phyloP scores from a whole-genome alignment of 1,140 invertebrate species.

The Eriosoma lanigerum region DNA sequence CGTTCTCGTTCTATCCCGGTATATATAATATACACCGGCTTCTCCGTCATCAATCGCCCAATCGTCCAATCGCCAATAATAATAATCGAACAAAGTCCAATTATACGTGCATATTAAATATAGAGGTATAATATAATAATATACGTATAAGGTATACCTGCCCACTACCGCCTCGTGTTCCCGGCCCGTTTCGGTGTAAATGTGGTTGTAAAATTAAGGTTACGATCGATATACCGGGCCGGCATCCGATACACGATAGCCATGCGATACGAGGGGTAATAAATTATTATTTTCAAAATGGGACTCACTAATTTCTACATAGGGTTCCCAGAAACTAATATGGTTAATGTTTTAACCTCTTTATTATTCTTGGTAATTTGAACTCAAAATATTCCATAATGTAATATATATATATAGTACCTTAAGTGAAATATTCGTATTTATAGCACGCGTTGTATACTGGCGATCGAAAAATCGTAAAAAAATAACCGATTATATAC shows the following conservation, averaged over 20 bases:
- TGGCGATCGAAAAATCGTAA: neutral
- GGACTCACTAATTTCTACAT: conserved; percentile 15
- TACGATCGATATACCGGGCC: conserved; percentile 24
- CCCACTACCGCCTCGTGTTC: neutral
- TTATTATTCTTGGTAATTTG: conserved; percentile 2
- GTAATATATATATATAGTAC: too few relatives aligned
- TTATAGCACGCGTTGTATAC: too few relatives aligned
- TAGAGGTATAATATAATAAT: neutral
- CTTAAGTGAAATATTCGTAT: neutral
- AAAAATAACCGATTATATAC: neutral
- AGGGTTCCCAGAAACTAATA: conserved; percentile 11
- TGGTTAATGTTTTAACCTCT: conserved; percentile 26
- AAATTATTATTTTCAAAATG: conserved; percentile 39
- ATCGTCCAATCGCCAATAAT: conserved; percentile 10
- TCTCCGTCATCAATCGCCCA: too few relatives aligned
- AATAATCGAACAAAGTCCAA: conserved; percentile 38
- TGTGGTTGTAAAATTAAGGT: conserved; percentile 38
- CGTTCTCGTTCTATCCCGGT: neutral
- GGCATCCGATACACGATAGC: conserved; percentile 14
- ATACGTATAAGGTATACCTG: neutral
- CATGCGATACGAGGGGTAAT: conserved; percentile 5
- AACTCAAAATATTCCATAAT: neutral
- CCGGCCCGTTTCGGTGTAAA: conserved; percentile 7
- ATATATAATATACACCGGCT: neutral
- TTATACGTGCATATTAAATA: conserved; percentile 42